Evolutionary conservation across 2,888 invertebrate genomes (phyloP).

Genomic region (Smittia aterrima): DNA sequence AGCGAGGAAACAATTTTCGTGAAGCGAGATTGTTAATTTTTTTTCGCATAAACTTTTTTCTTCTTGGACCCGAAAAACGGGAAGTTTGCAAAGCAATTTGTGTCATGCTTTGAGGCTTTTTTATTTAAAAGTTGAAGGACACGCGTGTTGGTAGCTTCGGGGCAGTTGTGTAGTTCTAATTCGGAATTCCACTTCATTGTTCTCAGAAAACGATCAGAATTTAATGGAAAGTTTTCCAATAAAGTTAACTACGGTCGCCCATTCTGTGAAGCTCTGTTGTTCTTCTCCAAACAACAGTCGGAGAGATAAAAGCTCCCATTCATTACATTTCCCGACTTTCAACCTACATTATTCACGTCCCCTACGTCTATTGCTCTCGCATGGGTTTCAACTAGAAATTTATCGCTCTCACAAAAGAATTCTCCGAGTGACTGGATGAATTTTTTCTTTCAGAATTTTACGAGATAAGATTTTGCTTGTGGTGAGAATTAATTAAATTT

Average conservation of each 20-base stretch:
- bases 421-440: neutral
- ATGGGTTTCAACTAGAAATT: neutral
- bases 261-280: neutral
- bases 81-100: neutral
- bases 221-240: neutral
- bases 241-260: neutral
- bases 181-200: neutral
- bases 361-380: neutral
- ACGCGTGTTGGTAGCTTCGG: too few species aligned
- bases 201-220: neutral
- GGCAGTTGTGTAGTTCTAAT: neutral
- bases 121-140: neutral
- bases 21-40: slow-evolving; percentile 32
- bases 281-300: neutral
- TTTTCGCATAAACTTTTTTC: slow-evolving; percentile 20
- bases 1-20: slow-evolving; percentile 2
- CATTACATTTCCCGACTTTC: neutral
- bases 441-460: neutral
- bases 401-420: slow-evolving; percentile 1
- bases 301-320: neutral
- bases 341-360: neutral
- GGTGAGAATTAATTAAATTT: slow-evolving; percentile 26
- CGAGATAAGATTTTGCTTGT: neutral
- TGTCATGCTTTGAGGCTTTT: neutral
- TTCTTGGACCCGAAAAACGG: neutral